A percentile compares a stretch with the other conserved stretches of the same genome.
Conservation (phyloP, 2,113 vertebrate species). For the Nibea albiflora region DNA sequence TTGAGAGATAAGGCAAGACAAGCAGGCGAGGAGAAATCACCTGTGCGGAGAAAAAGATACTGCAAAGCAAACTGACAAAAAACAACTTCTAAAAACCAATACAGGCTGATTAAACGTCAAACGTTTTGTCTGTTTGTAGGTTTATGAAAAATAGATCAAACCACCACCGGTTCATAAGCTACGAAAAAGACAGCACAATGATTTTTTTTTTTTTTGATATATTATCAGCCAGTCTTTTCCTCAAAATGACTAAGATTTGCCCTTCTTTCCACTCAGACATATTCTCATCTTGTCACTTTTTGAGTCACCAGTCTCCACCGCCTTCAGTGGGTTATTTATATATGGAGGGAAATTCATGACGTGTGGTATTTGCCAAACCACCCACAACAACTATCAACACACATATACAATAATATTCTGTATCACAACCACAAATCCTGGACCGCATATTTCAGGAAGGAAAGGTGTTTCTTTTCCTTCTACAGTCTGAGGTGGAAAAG, state of each 20-base stretch:
- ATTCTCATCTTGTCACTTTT: constrained; percentile 32
- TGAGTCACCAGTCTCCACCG: constrained; percentile 24
- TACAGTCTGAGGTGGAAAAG: constrained; percentile 21
- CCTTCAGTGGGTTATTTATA: constrained; percentile 50
- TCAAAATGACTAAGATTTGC: not conserved
- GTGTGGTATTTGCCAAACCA: constrained; percentile 36
- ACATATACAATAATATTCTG: constrained; percentile 28
- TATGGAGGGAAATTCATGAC: constrained; percentile 27
- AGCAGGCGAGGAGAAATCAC: constrained; percentile 48
- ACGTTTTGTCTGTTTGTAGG: not conserved
- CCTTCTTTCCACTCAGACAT: not conserved
- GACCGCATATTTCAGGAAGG: not conserved
- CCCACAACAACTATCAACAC: constrained; percentile 48
- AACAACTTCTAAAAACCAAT: not conserved
- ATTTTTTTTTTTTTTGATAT: not conserved
- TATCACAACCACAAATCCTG: constrained; percentile 21
- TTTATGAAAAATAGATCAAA: constrained; percentile 13
- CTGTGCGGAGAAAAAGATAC: constrained; percentile 26
- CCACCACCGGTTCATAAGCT: not conserved
- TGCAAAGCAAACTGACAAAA: constrained; percentile 7
- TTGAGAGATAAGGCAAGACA: constrained; percentile 57
- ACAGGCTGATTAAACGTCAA: constrained; percentile 1
- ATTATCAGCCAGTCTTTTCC: not conserved
- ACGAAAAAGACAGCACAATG: not conserved
- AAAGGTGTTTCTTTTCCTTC: not conserved